phyloP scores from a whole-genome alignment of 1,140 invertebrate genomes.

The Bombus ignitus region DNA sequence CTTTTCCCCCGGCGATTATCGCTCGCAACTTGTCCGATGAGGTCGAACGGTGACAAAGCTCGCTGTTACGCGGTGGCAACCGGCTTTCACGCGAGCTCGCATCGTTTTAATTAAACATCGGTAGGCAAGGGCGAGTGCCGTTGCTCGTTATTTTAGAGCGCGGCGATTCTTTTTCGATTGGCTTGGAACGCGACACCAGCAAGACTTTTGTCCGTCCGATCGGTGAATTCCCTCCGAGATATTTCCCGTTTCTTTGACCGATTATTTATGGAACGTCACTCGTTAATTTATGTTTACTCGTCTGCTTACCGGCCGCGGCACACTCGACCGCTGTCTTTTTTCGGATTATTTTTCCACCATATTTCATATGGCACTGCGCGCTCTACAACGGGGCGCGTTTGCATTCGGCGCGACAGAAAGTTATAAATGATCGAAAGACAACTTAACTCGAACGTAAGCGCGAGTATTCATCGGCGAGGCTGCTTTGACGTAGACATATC shows the following conservation, averaged over 20 bases:
- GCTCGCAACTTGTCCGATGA: background rate
- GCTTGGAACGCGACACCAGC: too few species aligned
- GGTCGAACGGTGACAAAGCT: too few species aligned
- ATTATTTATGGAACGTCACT: conserved; percentile 21
- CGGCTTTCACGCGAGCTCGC: too few species aligned
- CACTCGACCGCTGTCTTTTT: background rate
- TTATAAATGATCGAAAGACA: conserved; percentile 43
- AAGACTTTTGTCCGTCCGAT: background rate
- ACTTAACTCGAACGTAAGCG: conserved; percentile 18
- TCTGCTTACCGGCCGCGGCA: background rate
- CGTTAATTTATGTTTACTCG: conserved; percentile 34
- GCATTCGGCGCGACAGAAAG: conserved; percentile 32
- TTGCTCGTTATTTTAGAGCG: too few species aligned
- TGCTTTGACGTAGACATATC: conserved; percentile 52
- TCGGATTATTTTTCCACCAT: conserved; percentile 35
- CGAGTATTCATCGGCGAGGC: conserved; percentile 18
- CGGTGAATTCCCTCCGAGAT: background rate
- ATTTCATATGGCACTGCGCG: conserved; percentile 17
- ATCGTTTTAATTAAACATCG: too few species aligned
- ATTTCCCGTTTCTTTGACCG: background rate
- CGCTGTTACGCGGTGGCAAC: too few species aligned
- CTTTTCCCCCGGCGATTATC: background rate
- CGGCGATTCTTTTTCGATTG: too few species aligned
- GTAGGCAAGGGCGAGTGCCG: too few species aligned
- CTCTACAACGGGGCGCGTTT: conserved; percentile 25